Conservation (phyloP, 2,888 invertebrate genomes). For the Chelonus formosanus region DNA sequence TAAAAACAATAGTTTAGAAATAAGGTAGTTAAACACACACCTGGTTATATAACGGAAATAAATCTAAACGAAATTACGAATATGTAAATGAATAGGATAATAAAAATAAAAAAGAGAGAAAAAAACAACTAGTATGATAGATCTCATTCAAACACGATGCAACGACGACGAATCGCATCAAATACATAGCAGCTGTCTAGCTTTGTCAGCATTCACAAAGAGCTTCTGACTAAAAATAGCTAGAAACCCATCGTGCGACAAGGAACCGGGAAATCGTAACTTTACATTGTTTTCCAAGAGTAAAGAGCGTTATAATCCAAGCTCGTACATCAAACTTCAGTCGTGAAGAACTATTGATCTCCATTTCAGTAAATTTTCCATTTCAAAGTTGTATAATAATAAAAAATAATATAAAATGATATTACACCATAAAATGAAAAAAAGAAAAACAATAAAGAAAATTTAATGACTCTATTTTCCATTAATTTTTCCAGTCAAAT, state of each 20-base stretch:
- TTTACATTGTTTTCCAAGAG: constrained; percentile 7
- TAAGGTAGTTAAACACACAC: constrained; percentile 12
- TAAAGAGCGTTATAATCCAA: not conserved
- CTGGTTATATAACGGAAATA: constrained; percentile 12
- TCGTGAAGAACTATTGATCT: constrained; percentile 1
- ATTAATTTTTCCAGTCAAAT: not conserved
- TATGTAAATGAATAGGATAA: constrained; percentile 4
- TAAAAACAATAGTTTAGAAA: not conserved
- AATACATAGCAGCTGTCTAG: constrained; percentile 33
- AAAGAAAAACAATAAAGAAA: not conserved
- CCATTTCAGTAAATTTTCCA: not conserved
- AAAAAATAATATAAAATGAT: constrained; percentile 9
- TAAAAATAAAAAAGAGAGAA: constrained; percentile 8
- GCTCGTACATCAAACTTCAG: no score
- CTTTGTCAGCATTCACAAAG: constrained; percentile 36
- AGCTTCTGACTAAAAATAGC: constrained; percentile 35
- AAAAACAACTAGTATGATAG: constrained; percentile 1
- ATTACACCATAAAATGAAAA: not conserved
- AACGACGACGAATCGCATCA: constrained; percentile 27
- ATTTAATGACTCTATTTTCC: not conserved
- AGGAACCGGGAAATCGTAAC: constrained; percentile 11
- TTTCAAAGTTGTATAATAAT: not conserved
- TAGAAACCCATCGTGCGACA: constrained; percentile 25
- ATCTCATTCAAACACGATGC: constrained; percentile 25
- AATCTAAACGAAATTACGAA: constrained; percentile 23